These are phyloP conservation scores for Lophotis ruficrista DNA, from an alignment of 2,113 vertebrate species.

Conservation along the genomic window DNA sequence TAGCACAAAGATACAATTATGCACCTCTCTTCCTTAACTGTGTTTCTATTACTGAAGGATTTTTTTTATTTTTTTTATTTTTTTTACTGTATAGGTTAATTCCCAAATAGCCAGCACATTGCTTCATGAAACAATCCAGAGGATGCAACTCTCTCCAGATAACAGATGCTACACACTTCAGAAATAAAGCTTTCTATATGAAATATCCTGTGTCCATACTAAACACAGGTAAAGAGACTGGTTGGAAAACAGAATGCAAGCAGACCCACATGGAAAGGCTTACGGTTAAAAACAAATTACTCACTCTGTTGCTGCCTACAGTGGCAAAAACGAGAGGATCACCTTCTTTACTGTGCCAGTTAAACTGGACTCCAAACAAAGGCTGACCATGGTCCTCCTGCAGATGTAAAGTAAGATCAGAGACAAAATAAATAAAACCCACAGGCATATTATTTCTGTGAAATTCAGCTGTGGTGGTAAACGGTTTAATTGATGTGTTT, in stretches of 20 bases:
- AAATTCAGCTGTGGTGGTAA: background rate
- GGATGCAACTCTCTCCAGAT: background rate
- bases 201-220: background rate
- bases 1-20: background rate
- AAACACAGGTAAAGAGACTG: background rate
- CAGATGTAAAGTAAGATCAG: slow-evolving; percentile 21
- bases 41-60: background rate
- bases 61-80: background rate
- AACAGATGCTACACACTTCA: background rate
- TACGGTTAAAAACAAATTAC: slow-evolving; percentile 18
- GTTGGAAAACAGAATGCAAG: background rate
- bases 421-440: background rate
- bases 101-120: background rate
- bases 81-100: background rate
- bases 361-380: slow-evolving; percentile 97
- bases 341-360: slow-evolving; percentile 99
- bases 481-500: background rate
- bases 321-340: slow-evolving; percentile 98
- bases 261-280: background rate
- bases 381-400: slow-evolving; percentile 98
- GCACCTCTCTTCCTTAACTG: background rate
- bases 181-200: background rate
- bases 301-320: slow-evolving; percentile 96
- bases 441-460: background rate
- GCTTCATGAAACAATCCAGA: background rate